Evolutionary conservation across 2,113 vertebrate species (phyloP), one percentile per base, ranked within the genome.

Genomic region (Nothocercus julius): DNA sequence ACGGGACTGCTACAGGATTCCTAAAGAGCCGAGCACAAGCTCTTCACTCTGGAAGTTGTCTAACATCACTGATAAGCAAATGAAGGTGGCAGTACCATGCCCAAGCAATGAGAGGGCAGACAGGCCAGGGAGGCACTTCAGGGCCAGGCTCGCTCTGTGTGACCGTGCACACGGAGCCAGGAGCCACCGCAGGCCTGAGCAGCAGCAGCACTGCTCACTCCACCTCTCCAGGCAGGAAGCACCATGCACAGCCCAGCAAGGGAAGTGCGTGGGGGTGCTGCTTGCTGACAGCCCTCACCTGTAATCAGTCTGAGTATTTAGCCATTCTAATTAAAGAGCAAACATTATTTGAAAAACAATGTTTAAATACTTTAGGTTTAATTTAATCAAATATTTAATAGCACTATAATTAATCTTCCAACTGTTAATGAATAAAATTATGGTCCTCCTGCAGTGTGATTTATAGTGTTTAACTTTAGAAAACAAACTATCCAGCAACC

Each of bases 301-400:
- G 34, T 36, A 61, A 63, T 85, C 89, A 92, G 89, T 80, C 79
- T 62, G 4, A 73, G 56, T 70, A 44, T 89, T 96, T 92, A 90
- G 72, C 89, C 68, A 56, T 83, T 92, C 78, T 96, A 96, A 97
- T 97, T 97, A 97, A 95, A 70, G 63, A 96, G 90, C 67, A 97
- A 97, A 97, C 94, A 94, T 84, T 96, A 92, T 96, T 94, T 93
- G 87, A 89, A 96, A 97, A 97, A 98, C 95, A 97, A 95, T 97
- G 94, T 97, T 97, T 97, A 96, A 97, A 95, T 91, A 96, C 75
- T 92, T 93, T 62, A 89, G 79, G 58, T 95, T 97, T 97, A 96
- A 97, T 97, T 96, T 83, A 95, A 97, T 97, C 95, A 97, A 96
- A 96, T 97, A 94, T 97, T 97, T 97, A 97, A 98, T 96, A 96